Percentiles rank a stretch among this genome's conserved stretches.
These are phyloP conservation scores for Euwallacea fornicatus DNA, from an alignment of 1,140 invertebrate genomes.

Conservation along the genomic window DNA sequence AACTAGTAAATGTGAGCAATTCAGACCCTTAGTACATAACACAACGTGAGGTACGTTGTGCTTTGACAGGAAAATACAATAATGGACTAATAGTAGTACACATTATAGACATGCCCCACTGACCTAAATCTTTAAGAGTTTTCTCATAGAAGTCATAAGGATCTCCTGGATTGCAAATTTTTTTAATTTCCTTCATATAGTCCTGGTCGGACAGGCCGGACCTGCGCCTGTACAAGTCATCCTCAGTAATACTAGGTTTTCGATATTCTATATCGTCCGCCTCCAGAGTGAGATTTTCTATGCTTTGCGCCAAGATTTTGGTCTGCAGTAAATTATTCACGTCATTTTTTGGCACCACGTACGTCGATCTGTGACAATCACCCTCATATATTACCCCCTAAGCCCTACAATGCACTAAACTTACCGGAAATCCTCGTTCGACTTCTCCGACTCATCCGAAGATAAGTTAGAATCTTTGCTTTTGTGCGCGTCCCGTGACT, in stretches of 20 bases:
- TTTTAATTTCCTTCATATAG: constrained; percentile 81
- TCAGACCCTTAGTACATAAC: no score
- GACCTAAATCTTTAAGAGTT: constrained; percentile 33
- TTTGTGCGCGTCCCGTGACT: constrained; percentile 68
- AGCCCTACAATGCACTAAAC: not conserved
- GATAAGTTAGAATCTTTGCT: constrained; percentile 61
- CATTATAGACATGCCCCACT: not conserved
- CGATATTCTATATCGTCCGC: constrained; percentile 45
- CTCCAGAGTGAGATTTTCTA: constrained; percentile 44
- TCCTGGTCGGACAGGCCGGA: constrained; percentile 70
- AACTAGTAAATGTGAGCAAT: no score
- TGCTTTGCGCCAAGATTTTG: constrained; percentile 45
- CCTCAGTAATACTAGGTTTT: constrained; percentile 34
- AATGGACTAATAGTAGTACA: not conserved
- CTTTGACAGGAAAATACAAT: no score
- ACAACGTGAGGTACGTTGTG: no score
- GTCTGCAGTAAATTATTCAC: constrained; percentile 40
- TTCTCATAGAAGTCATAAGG: constrained; percentile 76
- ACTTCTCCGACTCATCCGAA: constrained; percentile 43
- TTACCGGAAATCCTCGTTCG: not conserved
- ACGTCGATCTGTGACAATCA: no score
- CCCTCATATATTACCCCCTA: no score
- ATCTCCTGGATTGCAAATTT: constrained; percentile 75
- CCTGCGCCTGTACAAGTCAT: constrained; percentile 38
- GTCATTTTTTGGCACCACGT: constrained; percentile 35